phyloP scores from a whole-genome alignment of 2,797 vertebrate species.

The Sebastes steindachneri region DNA sequence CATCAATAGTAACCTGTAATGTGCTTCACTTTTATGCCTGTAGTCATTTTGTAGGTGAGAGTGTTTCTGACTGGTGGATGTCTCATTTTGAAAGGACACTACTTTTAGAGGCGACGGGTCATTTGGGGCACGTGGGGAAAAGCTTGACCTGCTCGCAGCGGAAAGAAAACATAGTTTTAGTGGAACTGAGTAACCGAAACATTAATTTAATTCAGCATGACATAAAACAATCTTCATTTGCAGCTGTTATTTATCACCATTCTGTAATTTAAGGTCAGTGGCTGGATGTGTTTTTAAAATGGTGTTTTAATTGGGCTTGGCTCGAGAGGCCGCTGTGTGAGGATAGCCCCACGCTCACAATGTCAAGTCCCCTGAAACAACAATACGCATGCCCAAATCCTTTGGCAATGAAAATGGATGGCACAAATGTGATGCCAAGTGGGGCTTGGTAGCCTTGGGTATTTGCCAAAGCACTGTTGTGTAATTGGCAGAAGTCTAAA shows the following conservation, averaged over 20 bases:
- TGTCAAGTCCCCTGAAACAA: not conserved
- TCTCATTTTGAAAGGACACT: not conserved
- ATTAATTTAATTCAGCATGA: not conserved
- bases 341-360: not conserved
- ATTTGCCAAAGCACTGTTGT: not conserved
- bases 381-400: not conserved
- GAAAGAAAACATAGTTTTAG: not conserved
- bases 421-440: not conserved
- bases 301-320: not conserved
- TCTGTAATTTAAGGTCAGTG: not conserved
- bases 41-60: not conserved
- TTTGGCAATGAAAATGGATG: not conserved
- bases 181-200: not conserved
- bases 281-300: not conserved
- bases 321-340: not conserved
- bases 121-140: not conserved
- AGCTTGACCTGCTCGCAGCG: accelerated
- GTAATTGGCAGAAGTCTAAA: not conserved
- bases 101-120: not conserved
- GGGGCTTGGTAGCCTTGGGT: not conserved
- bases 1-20: not conserved
- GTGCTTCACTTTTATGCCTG: not conserved
- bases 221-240: not conserved
- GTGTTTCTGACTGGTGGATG: not conserved
- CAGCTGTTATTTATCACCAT: not conserved